A percentile compares a stretch with the other conserved stretches of the same genome.
Evolutionary conservation across 2,888 invertebrate genomes (phyloP).

Genomic region (Parnassius glacialis): DNA sequence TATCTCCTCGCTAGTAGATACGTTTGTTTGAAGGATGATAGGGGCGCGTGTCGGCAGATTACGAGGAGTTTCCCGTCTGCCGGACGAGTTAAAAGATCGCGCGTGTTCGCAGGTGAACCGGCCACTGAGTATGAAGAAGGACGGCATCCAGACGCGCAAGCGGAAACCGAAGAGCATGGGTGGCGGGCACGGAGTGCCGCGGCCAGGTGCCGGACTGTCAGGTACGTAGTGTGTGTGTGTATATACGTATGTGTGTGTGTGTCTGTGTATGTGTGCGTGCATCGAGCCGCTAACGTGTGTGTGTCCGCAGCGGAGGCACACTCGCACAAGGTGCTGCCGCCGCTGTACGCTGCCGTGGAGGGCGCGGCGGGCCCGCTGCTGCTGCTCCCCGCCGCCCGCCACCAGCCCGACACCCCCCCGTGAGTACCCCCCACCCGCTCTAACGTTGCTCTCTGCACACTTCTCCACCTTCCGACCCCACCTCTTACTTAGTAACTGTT

Average conservation of each 20-base stretch:
- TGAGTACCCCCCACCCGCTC: slow-evolving; percentile 48
- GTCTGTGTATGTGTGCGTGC: slow-evolving; percentile 16
- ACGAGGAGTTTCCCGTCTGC: slow-evolving; percentile 64
- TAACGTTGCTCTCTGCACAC: neutral
- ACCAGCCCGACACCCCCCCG: slow-evolving; percentile 42
- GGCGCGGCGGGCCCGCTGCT: slow-evolving; percentile 49
- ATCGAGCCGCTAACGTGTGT: slow-evolving; percentile 40
- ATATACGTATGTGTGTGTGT: slow-evolving; percentile 7
- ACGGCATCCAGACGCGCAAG: slow-evolving; percentile 98
- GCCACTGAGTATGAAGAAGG: slow-evolving; percentile 98
- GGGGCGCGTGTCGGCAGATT: slow-evolving; percentile 64
- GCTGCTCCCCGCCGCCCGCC: slow-evolving; percentile 53
- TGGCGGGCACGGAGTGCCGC: slow-evolving; percentile 54
- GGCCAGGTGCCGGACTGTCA: slow-evolving; percentile 53
- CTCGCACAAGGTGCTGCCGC: slow-evolving; percentile 71
- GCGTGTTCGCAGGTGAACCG: slow-evolving; percentile 88
- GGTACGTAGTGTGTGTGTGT: slow-evolving; percentile 47
- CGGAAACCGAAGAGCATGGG: slow-evolving; percentile 90
- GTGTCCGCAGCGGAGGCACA: slow-evolving; percentile 66
- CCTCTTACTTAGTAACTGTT: too few species aligned
- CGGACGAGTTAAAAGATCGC: slow-evolving; percentile 29
- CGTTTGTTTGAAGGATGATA: slow-evolving; percentile 79
- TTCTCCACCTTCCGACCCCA: neutral
- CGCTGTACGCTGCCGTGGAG: slow-evolving; percentile 74
- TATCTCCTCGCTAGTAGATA: slow-evolving; percentile 75